phyloP scores from a whole-genome alignment of 2,113 vertebrate species.

The Dicaeum eximium region DNA sequence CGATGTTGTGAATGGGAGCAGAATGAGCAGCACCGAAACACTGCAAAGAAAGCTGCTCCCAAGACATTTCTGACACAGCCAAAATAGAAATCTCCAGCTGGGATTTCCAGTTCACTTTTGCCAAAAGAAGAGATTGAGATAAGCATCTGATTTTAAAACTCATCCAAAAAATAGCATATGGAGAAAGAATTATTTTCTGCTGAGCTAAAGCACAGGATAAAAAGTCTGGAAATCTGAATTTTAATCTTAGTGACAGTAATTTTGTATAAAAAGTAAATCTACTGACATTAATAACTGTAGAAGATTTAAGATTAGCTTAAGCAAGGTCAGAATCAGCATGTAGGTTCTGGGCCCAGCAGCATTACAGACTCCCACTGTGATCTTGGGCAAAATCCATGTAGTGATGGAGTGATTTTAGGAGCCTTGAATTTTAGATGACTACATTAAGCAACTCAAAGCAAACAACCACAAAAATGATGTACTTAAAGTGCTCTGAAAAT shows the following conservation, averaged over 20 bases:
- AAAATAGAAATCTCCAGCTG: conserved; percentile 38
- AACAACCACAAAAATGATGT: conserved; percentile 41
- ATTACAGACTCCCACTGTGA: not conserved
- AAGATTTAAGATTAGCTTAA: conserved; percentile 43
- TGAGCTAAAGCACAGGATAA: conserved; percentile 18
- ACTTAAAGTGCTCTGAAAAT: conserved; percentile 38
- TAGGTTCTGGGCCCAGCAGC: conserved; percentile 10
- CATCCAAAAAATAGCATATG: conserved; percentile 32
- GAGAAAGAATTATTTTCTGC: conserved; percentile 50
- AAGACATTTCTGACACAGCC: conserved; percentile 10
- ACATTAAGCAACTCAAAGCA: conserved; percentile 54
- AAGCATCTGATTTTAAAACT: conserved; percentile 39
- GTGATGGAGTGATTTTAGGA: conserved; percentile 52
- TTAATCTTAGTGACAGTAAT: conserved; percentile 11
- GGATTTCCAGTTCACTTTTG: conserved; percentile 35
- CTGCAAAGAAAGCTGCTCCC: conserved; percentile 10
- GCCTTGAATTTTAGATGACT: conserved; percentile 56
- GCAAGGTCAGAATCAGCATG: conserved; percentile 55
- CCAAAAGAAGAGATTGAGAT: conserved; percentile 43
- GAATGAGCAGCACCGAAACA: conserved; percentile 1
- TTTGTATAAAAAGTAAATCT: conserved; percentile 20
- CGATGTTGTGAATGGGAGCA: not conserved
- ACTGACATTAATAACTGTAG: conserved; percentile 40
- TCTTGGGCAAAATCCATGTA: conserved; percentile 45
- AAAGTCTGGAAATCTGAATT: conserved; percentile 19